Evolutionary conservation across 2,797 vertebrate species (phyloP), one percentile per base, ranked within the genome.

Genomic region (Anabacerthia variegaticeps): DNA sequence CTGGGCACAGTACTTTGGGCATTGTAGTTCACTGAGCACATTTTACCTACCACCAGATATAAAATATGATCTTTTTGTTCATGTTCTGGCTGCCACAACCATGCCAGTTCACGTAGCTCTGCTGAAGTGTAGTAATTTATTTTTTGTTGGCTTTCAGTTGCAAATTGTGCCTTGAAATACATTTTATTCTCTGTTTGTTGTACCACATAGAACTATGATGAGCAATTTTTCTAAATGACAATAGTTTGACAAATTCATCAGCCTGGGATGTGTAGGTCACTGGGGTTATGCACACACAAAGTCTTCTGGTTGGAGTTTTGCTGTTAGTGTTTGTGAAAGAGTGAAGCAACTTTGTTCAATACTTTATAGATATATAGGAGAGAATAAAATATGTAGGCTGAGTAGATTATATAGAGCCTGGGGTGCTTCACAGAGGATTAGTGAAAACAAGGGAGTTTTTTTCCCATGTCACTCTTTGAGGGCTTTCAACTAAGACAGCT

Each of bases 131-230:
- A 27, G 72, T 61, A 32, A 61, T 56, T 65, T 32, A 41, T 26
- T 71, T 85, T 55, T 78, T 55, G 21, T 83, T 54, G 46, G 24
- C 34, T 93, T 91, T 91, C 88, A 61, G 41, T 61, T 86, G 88
- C 69, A 77, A 65, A 54, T 89, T 28, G 12, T 74, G 81, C 55
- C 48, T 69, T 39, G 41, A 84, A 81, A n/a, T 49, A 24, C 27
- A 5, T 66, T 76, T 85, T 65, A 67, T 71, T 76, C 67, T 32
- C 19, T 44, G 28, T 85, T 82, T 82, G 44, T 76, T 73, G 34
- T 69, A 54, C 48, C 27, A 23, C 23, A 23, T 16, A 54, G 39
- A 30, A n/a, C 66, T 58, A 14, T 6, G 21, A 62, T 66, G 67
- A 87, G 56, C 61, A 37, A 28, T 77, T 87, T 89, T 91, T 81